Evolutionary conservation across 2,113 vertebrate genomes (phyloP), one percentile per base, ranked within the genome.

Genomic region (Glaucidium brasilianum): DNA sequence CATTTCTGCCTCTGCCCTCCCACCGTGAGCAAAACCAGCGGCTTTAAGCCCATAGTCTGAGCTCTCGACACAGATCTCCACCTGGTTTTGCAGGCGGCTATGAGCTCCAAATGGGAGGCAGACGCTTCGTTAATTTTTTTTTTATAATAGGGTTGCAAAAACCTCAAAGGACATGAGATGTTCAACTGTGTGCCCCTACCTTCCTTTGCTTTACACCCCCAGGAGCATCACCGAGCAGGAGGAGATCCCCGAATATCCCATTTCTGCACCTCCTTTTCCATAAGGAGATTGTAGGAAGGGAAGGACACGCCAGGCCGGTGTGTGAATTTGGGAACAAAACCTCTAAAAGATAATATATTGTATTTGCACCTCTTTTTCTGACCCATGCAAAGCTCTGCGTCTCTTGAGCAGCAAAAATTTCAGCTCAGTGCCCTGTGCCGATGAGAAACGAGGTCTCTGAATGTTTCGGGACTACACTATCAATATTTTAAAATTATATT

Each of bases 371-470:
- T 9, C 8, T 34, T 82, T 82, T 19, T 12, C 19, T 7, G 3
- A 8, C 0, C 0, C 4, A 0, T 12, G 5, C 45, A 41, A 73
- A 66, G 35, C 43, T 85, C 39, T 0, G 0, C 0, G 0, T 53
- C 15, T 7, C 41, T 77, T 5, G 3, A 83, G 58, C 9, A 80
- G n/a, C 4, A 55, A 62, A 76, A 80, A 8, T 58, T 45, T 76
- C 63, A 30, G 2, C n/a, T 13, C 55, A 13, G 30, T 85, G 16
- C 34, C 3, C 17, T 9, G 4, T 0, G 2, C 6, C 0, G 0
- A 22, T 55, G 67, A 43, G 50, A 86, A 80, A 58, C 4, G 35
- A 80, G 41, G 17, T 26, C 29, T 59, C 66, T 45, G 27, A 10
- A 17, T 3, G 20, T 52, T 75, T 92, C 2, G 3, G 7, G 12